Base-by-base conservation (phyloP, 2,113 vertebrate species). In the Elephas maximus region DNA sequence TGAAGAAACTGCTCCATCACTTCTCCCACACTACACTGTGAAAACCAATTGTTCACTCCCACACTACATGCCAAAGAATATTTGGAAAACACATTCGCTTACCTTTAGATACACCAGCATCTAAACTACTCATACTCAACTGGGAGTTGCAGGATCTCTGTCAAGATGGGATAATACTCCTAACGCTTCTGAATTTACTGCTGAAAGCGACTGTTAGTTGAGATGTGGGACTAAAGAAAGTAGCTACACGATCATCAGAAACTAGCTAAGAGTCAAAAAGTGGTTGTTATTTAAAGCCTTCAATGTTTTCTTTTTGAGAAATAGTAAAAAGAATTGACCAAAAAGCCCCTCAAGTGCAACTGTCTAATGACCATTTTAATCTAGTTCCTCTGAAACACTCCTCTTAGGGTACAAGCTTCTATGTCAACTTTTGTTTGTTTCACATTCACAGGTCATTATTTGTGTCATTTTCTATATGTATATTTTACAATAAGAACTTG, bases 31-130 rank as follows among this genome's bases (percentile, higher is more conserved):
- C 94, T 57, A 74, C n/a, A 74, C 86, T 92, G 48, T 60, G 96
- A 96, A 98, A 94, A 93, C 96, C 97, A 97, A 98, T 96, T 96
- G 97, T 98, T 98, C 89, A 77, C 89, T 92, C 98, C 94, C 76
- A 95, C 81, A 85, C 88, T 95, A 90, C 41, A 95, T 86, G 96
- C 96, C 92, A 97, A 98, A 95, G 95, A 98, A 97, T 88, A 94
- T 93, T 98, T 98, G 97, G 98, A 96, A 98, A 98, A 95, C 57
- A 77, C 17, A 97, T 97, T 97, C 96, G 98, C 90, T 96, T 80
- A 95, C 77, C 93, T 97, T 92, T 24, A 90, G 76, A 71, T 57
- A 44, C 6, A 88, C 67, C 21, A 88, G 48, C 63, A 87, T 51
- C 44, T 83, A 89, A 95, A 79, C 91, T 76, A 26, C 45, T 91